Conservation (phyloP, 2,888 invertebrate genomes). For the Pseudanteris insignis region DNA sequence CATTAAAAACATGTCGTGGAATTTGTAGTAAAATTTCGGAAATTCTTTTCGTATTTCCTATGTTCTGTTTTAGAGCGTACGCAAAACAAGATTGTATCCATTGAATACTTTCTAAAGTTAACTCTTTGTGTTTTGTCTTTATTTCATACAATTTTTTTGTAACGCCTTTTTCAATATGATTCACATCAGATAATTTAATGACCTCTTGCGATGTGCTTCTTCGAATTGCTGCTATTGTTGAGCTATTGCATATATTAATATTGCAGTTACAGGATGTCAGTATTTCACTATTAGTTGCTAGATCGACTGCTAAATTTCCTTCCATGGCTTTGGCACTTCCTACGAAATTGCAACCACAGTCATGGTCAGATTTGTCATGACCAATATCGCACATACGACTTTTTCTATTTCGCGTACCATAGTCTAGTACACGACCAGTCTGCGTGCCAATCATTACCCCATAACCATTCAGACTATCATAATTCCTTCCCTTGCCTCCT, state of each 20-base stretch:
- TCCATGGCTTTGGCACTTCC: constrained; percentile 34
- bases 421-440: constrained; percentile 12
- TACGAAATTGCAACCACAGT: constrained; percentile 23
- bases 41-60: constrained; percentile 6
- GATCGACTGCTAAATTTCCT: constrained; percentile 20
- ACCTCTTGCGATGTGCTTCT: constrained; percentile 4
- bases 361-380: constrained; percentile 11
- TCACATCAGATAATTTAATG: constrained; percentile 14
- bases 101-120: constrained; percentile 8
- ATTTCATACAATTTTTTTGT: constrained; percentile 17
- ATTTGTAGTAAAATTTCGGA: constrained; percentile 13
- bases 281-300: constrained; percentile 13
- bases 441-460: constrained; percentile 16
- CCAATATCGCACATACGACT: constrained; percentile 16
- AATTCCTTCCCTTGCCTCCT: constrained; percentile 8
- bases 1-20: constrained; percentile 19
- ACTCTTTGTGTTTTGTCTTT: constrained; percentile 12
- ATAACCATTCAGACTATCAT: constrained; percentile 22
- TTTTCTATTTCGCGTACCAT: constrained; percentile 20
- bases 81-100: constrained; percentile 17
- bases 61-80: constrained; percentile 17
- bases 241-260: too few relatives aligned
- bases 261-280: constrained; percentile 12
- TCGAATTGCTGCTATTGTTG: constrained; percentile 9
- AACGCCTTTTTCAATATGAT: constrained; percentile 19